A percentile compares a stretch with the other conserved stretches of the same genome.
Evolutionary conservation across 2,797 vertebrate species (phyloP).

Genomic region (Jordanella pulchra): DNA sequence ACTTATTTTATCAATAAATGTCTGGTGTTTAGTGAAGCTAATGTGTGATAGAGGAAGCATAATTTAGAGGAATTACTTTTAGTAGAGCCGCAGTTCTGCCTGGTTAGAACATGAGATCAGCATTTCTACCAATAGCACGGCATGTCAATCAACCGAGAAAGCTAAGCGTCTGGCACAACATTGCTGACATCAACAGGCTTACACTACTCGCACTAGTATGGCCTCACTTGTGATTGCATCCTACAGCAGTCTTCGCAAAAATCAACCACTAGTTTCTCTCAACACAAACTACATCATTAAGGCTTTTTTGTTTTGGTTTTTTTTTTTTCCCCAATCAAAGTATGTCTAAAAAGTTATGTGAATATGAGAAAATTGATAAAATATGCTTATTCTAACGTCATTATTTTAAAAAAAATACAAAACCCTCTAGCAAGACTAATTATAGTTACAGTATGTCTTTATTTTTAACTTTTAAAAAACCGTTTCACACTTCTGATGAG

Average conservation of each 20-base stretch:
- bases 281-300: not conserved
- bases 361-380: not conserved
- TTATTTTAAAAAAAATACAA: not conserved
- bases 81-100: not conserved
- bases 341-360: not conserved
- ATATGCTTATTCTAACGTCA: not conserved
- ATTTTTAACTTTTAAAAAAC: not conserved
- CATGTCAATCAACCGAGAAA: not conserved
- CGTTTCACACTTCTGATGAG: not conserved
- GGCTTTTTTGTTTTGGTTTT: not conserved
- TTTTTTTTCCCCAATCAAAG: not conserved
- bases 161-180: not conserved
- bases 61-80: not conserved
- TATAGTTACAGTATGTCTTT: too few species aligned
- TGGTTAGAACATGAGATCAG: conserved; percentile 1
- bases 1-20: not conserved
- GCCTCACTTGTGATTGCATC: not conserved
- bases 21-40: not conserved
- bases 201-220: not conserved
- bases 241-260: not conserved
- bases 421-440: not conserved
- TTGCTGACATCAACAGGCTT: not conserved
- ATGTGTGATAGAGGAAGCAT: not conserved
- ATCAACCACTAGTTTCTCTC: not conserved
- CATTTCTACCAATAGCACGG: not conserved